A percentile compares a stretch with the other conserved stretches of the same genome.
Conservation (phyloP, 1,140 invertebrate genomes). For the Drosophila mojavensis region DNA sequence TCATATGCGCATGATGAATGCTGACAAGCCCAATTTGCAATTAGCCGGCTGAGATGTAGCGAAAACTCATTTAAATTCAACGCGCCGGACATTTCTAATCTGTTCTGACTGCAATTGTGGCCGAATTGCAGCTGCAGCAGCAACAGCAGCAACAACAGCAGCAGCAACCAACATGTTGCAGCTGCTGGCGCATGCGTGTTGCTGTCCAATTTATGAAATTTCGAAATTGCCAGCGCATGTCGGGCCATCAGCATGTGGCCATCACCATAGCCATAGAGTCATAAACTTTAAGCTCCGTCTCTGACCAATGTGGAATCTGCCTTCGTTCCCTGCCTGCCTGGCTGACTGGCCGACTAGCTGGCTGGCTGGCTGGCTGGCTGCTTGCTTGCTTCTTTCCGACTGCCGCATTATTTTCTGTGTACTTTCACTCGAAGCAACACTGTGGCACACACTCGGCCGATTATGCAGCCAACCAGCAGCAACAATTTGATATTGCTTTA, state of each 20-base stretch:
- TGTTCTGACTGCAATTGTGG: conserved; percentile 45
- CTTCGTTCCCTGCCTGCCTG: background rate
- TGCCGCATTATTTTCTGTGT: conserved; percentile 54
- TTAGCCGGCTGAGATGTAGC: conserved; percentile 30
- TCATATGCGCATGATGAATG: conserved; percentile 36
- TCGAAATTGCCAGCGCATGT: conserved; percentile 57
- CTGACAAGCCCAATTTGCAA: conserved; percentile 44
- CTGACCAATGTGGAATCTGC: conserved; percentile 55
- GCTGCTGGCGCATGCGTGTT: conserved; percentile 59
- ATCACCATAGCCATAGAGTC: conserved; percentile 36
- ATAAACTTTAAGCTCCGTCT: conserved; percentile 41
- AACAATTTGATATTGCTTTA: conserved; percentile 38
- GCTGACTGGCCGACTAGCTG: too few relatives aligned
- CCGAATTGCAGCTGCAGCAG: conserved; percentile 22
- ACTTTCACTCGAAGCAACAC: conserved; percentile 61
- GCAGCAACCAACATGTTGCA: conserved; percentile 21
- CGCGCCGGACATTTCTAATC: conserved; percentile 45
- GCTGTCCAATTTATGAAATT: conserved; percentile 57
- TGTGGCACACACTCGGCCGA: conserved; percentile 54
- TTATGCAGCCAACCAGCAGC: conserved; percentile 58
- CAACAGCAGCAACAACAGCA: conserved; percentile 16
- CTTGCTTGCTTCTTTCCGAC: conserved; percentile 26
- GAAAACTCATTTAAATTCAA: conserved; percentile 34
- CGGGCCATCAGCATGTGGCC: conserved; percentile 41
- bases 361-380: background rate